Base-by-base conservation (phyloP, 2,888 invertebrate genomes). In the Pyrocoelia pectoralis region DNA sequence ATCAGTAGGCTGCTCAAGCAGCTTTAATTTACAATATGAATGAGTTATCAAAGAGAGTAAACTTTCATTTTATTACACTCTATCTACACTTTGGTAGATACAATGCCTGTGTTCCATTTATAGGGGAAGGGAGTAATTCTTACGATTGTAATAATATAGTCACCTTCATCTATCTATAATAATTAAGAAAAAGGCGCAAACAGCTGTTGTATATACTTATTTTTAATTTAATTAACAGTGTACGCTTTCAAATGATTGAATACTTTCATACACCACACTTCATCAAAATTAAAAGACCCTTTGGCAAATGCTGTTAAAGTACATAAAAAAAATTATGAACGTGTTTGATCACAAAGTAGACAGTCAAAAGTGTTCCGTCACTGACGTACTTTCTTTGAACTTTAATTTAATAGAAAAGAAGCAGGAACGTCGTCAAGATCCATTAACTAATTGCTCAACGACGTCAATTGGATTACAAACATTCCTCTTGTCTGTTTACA, bases 371-470 rank as follows among this genome's bases (percentile, higher is more conserved):
- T 46, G 10, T 15, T 46, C 18, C 17, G n/a, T 46, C 46, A 46
- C 46, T 46, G 46, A 17, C 18, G 17, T 18, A 46, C 18, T 46
- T 46, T 18, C 17, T 46, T 46, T 46, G 46, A 46, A 46, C 46
- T 46, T 46, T 46, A 46, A 46, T 46, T 46, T 46, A 46, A 46
- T 46, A 46, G 46, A 46, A 46, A 46, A 46, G 46, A 18, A 46
- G 18, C 46, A 10, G 46, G 46, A 46, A 46, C 17, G 17, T 17
- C 17, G 46, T 18, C 46, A 17, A 46, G 17, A 46, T 46, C 46
- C 46, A 46, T 46, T 46, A 46, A 46, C 17, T 46, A 46, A 46
- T 46, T 46, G 46, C 46, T 15, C 5, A 17, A 46, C 6, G 15
- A 46, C 15, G 17, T 17, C 46, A 18, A 46, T 46, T 18, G 17